A percentile compares a stretch with the other conserved stretches of the same genome.
Evolutionary conservation across 2,888 invertebrate genomes (phyloP).

Genomic region (Eupithecia centaureata): DNA sequence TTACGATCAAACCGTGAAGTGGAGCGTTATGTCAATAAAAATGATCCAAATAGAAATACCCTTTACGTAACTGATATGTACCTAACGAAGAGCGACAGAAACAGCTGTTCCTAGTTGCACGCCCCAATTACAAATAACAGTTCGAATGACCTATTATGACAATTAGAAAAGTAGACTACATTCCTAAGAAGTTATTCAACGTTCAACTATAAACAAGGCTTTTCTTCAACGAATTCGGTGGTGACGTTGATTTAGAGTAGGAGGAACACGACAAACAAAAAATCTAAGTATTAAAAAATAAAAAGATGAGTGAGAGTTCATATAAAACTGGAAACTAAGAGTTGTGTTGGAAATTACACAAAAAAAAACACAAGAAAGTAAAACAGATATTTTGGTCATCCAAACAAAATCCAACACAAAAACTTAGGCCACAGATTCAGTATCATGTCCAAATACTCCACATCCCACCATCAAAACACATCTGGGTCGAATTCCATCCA

Average conservation of each 20-base stretch:
- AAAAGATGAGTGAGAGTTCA: too few species aligned
- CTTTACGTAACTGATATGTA: slow-evolving; percentile 39
- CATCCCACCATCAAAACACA: slow-evolving; percentile 57
- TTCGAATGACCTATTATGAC: slow-evolving; percentile 43
- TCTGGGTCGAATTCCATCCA: slow-evolving; percentile 66
- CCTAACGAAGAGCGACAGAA: slow-evolving; percentile 42
- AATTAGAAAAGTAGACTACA: slow-evolving; percentile 41
- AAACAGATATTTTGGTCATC: slow-evolving; percentile 4
- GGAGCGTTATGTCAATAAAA: slow-evolving; percentile 37
- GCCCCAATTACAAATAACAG: slow-evolving; percentile 40
- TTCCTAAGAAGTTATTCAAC: slow-evolving; percentile 31
- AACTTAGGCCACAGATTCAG: slow-evolving; percentile 1
- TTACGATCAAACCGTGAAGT: slow-evolving; percentile 30
- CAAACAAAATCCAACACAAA: slow-evolving; percentile 1
- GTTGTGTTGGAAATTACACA: neutral
- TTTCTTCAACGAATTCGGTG: slow-evolving; percentile 12
- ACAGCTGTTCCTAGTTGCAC: slow-evolving; percentile 43
- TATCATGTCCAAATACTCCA: slow-evolving; percentile 35
- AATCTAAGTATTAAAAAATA: too few species aligned
- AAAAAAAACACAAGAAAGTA: neutral
- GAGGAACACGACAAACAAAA: neutral
- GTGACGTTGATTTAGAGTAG: slow-evolving; percentile 8
- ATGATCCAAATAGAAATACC: slow-evolving; percentile 35
- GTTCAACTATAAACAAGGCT: slow-evolving; percentile 16
- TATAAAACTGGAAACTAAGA: neutral